Evolutionary conservation across 2,113 vertebrate genomes (phyloP).

Genomic region (Australoheros scitulus): DNA sequence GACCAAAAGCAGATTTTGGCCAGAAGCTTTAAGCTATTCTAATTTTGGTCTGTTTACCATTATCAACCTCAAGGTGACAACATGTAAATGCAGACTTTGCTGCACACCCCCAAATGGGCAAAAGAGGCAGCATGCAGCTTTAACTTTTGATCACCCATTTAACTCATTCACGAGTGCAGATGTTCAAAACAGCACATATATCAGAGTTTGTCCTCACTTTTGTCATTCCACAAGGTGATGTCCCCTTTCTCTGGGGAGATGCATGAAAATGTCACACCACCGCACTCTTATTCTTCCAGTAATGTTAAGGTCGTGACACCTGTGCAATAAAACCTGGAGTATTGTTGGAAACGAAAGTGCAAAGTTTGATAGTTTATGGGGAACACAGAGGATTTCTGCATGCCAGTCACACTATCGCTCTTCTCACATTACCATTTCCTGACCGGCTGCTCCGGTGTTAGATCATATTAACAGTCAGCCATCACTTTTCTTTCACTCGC

Average conservation of each 20-base stretch:
- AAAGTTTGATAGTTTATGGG: background rate
- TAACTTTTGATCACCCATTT: too few relatives aligned
- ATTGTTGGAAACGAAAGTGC: background rate
- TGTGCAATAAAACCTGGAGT: background rate
- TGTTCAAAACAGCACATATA: background rate
- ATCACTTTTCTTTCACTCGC: background rate
- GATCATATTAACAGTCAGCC: background rate
- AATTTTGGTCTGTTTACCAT: too few relatives aligned
- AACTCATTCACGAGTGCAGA: background rate
- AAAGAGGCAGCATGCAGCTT: too few relatives aligned
- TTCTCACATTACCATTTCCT: conserved; percentile 22
- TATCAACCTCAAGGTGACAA: too few relatives aligned
- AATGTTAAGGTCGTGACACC: background rate
- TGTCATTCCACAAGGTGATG: background rate
- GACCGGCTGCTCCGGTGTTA: background rate
- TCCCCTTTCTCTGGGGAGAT: background rate
- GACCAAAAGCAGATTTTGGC: too few relatives aligned
- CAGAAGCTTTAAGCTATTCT: too few relatives aligned
- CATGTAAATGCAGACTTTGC: too few relatives aligned
- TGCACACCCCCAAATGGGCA: too few relatives aligned
- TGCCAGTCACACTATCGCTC: background rate
- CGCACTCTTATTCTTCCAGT: background rate
- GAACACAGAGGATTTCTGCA: background rate
- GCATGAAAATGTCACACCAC: conserved; percentile 17
- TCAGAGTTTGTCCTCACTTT: background rate